phyloP scores from a whole-genome alignment of 2,113 vertebrate genomes.

The Tychaedon coryphoeus region DNA sequence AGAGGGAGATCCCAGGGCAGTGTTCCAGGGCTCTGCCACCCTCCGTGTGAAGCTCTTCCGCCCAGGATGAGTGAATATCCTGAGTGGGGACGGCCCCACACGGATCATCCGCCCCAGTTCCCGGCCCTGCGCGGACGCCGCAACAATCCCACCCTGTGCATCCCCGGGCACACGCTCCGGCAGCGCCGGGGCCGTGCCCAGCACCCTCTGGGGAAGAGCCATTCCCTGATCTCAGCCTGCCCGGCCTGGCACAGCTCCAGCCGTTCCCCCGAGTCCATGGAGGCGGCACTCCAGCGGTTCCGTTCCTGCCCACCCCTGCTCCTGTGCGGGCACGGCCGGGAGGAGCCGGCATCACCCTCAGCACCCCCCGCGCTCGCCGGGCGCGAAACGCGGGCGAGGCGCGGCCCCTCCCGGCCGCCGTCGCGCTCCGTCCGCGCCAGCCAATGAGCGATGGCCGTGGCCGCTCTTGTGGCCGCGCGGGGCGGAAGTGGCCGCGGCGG shows the following conservation, averaged over 20 bases:
- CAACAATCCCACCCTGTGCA: not conserved
- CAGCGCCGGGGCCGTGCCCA: not conserved
- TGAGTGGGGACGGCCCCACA: not conserved
- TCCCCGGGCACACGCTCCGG: accelerated
- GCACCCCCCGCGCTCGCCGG: accelerated
- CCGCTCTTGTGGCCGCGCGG: not conserved
- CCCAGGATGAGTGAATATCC: too few species aligned
- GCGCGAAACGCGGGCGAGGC: not conserved
- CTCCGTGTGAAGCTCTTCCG: accelerated
- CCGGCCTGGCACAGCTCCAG: not conserved
- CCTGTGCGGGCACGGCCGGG: too few species aligned
- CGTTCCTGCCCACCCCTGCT: not conserved
- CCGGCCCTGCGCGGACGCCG: not conserved
- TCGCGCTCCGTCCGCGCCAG: accelerated
- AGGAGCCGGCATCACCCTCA: not conserved
- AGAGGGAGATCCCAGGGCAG: too few species aligned
- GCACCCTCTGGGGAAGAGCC: not conserved
- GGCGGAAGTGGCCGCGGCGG: not conserved
- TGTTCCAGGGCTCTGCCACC: not conserved
- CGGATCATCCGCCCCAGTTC: accelerated
- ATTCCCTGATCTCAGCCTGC: not conserved
- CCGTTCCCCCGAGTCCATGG: too few species aligned
- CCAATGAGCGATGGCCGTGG: not conserved
- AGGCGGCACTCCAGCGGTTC: accelerated
- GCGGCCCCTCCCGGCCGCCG: not conserved